Evolutionary conservation across 2,113 vertebrate species (phyloP).

Genomic region (Lamprologus sp.): DNA sequence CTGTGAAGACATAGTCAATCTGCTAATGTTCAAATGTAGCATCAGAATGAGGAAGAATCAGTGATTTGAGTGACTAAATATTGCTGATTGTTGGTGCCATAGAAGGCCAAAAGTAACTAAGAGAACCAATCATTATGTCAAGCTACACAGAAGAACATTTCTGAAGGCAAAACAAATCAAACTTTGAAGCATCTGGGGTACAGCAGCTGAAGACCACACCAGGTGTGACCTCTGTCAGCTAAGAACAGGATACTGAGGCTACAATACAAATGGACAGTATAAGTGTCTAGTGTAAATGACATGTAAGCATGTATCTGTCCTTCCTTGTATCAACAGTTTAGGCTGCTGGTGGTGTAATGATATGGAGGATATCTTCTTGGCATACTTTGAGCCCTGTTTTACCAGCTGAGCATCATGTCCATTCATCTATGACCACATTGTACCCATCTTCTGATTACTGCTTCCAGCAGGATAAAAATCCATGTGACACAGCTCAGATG

Average conservation of each 20-base stretch:
- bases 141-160: background rate
- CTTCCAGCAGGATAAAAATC: background rate
- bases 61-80: background rate
- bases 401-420: background rate
- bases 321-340: background rate
- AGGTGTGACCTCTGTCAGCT: background rate
- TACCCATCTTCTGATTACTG: background rate
- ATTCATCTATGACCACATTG: background rate
- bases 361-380: background rate
- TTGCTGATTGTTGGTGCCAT: background rate
- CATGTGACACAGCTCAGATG: background rate
- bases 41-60: background rate
- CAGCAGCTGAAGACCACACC: background rate
- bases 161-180: background rate
- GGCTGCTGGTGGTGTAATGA: background rate
- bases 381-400: background rate
- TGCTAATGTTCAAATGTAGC: background rate
- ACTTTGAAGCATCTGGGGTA: background rate
- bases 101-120: background rate
- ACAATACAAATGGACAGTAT: background rate
- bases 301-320: background rate
- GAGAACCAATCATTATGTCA: background rate
- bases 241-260: background rate
- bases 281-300: background rate
- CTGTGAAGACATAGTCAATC: background rate